Evolutionary conservation across 1,140 invertebrate species (phyloP).

Genomic region (Doryteuthis pealeii): DNA sequence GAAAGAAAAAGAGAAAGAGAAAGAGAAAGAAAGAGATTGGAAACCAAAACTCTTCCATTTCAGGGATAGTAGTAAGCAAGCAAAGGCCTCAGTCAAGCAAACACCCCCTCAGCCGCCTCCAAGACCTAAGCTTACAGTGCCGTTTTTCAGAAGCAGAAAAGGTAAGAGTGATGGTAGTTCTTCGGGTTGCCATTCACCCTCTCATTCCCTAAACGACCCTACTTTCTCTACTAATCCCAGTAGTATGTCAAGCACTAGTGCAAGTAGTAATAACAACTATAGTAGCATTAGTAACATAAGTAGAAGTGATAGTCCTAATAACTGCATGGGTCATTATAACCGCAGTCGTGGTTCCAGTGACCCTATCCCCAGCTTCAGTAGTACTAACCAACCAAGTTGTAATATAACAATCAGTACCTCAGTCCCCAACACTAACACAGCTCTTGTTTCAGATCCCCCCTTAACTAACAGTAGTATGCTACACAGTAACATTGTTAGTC

Average conservation of each 20-base stretch:
- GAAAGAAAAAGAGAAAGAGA: not conserved
- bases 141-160: slow-evolving; percentile 13
- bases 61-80: not conserved
- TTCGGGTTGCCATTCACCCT: not conserved
- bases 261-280: not conserved
- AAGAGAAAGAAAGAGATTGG: slow-evolving; percentile 7
- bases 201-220: not conserved
- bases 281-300: too few species aligned
- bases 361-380: too few species aligned
- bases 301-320: too few species aligned
- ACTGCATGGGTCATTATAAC: too few species aligned
- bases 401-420: too few species aligned
- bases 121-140: slow-evolving; percentile 3
- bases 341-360: too few species aligned
- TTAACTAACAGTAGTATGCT: too few species aligned
- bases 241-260: not conserved
- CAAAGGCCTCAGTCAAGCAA: slow-evolving; percentile 3
- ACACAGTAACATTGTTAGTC: too few species aligned
- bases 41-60: slow-evolving; percentile 3
- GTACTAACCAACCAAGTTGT: too few species aligned
- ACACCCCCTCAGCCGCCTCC: not conserved
- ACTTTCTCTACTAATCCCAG: too few species aligned
- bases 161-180: slow-evolving; percentile 7
- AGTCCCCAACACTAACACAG: too few species aligned
- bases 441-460: too few species aligned